Evolutionary conservation across 1,140 invertebrate genomes (phyloP), one percentile per base, ranked within the genome.

Genomic region (Anastatus disparis): DNA sequence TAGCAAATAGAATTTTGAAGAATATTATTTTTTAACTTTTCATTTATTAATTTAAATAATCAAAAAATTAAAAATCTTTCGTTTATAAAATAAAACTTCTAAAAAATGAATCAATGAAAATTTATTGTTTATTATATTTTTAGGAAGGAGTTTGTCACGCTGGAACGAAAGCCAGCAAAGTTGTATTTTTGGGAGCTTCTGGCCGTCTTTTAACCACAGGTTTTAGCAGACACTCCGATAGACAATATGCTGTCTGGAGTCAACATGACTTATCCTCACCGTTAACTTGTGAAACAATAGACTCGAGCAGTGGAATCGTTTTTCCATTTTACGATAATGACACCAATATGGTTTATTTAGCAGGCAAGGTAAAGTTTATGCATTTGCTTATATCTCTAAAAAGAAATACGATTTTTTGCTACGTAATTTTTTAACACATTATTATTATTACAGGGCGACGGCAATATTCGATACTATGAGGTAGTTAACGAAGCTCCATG

Each of bases 381-480:
- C n/a, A 22, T 50, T 22, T n/a, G n/a, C n/a, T n/a, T n/a, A n/a
- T n/a, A n/a, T n/a, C n/a, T n/a, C n/a, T n/a, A n/a, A n/a, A n/a
- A n/a, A n/a, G n/a, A n/a, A n/a, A n/a, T n/a, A n/a, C n/a, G n/a
- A n/a, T n/a, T 20, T 4, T 63, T 24, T 59, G 20, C n/a, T 73
- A 46, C 38, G 3, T 1, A n/a, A n/a, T n/a, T n/a, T n/a, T n/a
- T n/a, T n/a, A n/a, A n/a, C n/a, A n/a, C n/a, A n/a, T n/a, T n/a
- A n/a, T n/a, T n/a, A n/a, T n/a, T n/a, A 2, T n/a, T n/a, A n/a
- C n/a, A 96, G 90, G 95, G 96, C 2, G 96, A 97, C 81, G 95
- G 96, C 9, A 97, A 96, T 78, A 97, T 98, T 71, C 89, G 96
- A 9, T 98, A 97, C 84, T 98, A 96, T 84, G 96, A 98, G 87